These are phyloP conservation scores for Metallyticus violacea DNA, from an alignment of 2,888 invertebrate species.

Conservation along the genomic window DNA sequence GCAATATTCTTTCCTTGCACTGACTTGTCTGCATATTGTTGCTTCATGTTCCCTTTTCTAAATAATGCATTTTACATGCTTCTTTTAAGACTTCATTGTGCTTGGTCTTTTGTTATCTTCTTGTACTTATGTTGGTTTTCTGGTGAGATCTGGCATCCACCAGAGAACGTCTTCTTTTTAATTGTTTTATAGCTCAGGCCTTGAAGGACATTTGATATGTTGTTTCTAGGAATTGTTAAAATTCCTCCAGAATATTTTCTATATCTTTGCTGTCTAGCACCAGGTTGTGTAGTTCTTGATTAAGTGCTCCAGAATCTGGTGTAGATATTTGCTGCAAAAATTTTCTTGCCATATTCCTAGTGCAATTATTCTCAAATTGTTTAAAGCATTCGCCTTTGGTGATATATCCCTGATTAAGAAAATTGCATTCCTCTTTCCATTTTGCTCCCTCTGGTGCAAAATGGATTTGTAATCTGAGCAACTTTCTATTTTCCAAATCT, in stretches of 20 bases:
- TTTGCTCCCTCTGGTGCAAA: neutral
- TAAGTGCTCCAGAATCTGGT: too few relatives aligned
- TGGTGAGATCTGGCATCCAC: neutral
- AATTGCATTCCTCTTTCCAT: neutral
- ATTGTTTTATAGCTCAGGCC: neutral
- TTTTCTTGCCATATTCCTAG: neutral
- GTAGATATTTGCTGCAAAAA: neutral
- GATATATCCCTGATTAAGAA: neutral
- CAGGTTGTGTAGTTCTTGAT: too few relatives aligned
- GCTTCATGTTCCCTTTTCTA: too few relatives aligned
- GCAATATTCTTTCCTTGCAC: too few relatives aligned
- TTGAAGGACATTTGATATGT: neutral
- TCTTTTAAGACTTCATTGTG: too few relatives aligned
- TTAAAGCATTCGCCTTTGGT: neutral
- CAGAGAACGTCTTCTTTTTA: neutral
- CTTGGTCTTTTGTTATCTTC: too few relatives aligned
- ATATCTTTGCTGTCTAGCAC: too few relatives aligned
- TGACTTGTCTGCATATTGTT: too few relatives aligned
- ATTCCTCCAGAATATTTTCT: too few relatives aligned
- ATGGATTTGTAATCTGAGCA: neutral
- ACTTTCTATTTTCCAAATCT: neutral
- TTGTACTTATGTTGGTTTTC: too few relatives aligned
- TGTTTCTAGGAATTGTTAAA: neutral
- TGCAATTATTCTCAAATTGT: neutral
- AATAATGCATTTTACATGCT: too few relatives aligned